Conservation (phyloP, 2,888 invertebrate species). For the Onthophagus sagittarius region DNA sequence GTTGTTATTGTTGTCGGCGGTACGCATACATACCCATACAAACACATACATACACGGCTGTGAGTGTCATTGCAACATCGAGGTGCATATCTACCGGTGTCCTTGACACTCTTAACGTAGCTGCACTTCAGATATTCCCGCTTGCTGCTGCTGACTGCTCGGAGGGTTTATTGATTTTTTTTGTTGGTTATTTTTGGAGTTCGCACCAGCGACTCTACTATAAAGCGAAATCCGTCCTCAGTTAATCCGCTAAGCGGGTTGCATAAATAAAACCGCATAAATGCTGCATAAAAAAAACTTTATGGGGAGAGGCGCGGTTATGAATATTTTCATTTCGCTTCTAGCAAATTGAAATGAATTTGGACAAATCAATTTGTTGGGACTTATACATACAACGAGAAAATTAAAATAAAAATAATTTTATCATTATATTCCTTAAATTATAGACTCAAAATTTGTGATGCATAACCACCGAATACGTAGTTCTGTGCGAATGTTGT, state of each 20-base stretch:
- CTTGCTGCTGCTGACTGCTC: conserved; percentile 31
- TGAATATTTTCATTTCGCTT: not conserved
- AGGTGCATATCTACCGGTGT: conserved; percentile 44
- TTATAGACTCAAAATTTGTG: too few species aligned
- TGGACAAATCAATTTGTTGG: too few species aligned
- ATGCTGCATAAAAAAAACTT: not conserved
- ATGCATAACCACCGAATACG: too few species aligned
- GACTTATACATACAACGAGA: too few species aligned
- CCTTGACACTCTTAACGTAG: conserved; percentile 47
- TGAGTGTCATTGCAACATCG: conserved; percentile 45
- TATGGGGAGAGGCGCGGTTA: not conserved
- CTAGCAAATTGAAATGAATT: too few species aligned
- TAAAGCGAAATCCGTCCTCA: not conserved
- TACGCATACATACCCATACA: too few species aligned
- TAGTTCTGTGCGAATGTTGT: too few species aligned
- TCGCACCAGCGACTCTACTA: conserved; percentile 5
- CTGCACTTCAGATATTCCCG: conserved; percentile 33
- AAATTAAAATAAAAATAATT: too few species aligned
- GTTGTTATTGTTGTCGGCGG: not conserved
- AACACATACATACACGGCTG: too few species aligned
- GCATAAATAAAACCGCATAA: not conserved
- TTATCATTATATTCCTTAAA: too few species aligned
- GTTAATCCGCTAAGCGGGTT: not conserved
- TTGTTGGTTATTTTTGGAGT: conserved; percentile 33
- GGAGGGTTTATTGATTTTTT: conserved; percentile 35